Evolutionary conservation across 2,113 vertebrate species (phyloP).

Genomic region (Coracopsis vasa): DNA sequence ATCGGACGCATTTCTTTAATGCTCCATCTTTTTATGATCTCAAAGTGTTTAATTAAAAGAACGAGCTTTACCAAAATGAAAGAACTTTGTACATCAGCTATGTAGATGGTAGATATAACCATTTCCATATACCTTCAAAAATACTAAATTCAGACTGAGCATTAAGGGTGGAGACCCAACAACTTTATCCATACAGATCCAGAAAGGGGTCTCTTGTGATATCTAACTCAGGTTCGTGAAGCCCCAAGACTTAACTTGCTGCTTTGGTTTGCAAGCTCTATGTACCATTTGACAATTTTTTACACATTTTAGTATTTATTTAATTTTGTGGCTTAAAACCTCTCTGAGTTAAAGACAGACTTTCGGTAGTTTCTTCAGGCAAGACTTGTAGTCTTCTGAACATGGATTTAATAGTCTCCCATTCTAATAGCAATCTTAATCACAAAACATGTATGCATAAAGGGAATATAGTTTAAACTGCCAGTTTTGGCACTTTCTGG

Average conservation of each 20-base stretch:
- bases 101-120: neutral
- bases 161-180: neutral
- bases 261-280: neutral
- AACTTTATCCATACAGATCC: neutral
- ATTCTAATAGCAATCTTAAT: neutral
- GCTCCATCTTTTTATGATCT: neutral
- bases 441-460: neutral
- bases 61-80: neutral
- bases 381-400: neutral
- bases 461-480: neutral
- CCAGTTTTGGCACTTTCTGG: neutral
- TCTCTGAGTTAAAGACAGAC: neutral
- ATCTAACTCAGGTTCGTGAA: neutral
- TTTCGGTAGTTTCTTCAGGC: neutral
- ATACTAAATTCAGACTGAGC: neutral
- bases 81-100: neutral
- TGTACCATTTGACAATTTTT: neutral
- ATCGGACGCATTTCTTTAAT: neutral
- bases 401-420: neutral
- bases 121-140: neutral
- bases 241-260: neutral
- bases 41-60: neutral
- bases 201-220: neutral
- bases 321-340: neutral
- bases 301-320: neutral